Evolutionary conservation across 2,888 invertebrate species (phyloP).

Genomic region (Ptilodon capucinus): DNA sequence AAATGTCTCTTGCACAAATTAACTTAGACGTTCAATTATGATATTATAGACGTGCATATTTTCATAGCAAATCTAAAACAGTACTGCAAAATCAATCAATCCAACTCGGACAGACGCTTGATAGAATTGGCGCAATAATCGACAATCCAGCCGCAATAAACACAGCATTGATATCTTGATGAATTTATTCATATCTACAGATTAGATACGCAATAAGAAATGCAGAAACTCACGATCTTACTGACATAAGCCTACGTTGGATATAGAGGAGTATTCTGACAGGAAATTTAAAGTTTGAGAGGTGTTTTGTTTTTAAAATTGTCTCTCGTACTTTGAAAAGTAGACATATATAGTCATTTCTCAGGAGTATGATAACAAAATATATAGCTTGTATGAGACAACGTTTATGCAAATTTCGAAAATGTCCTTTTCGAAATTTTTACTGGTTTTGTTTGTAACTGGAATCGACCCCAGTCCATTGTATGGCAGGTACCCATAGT

Average conservation of each 20-base stretch:
- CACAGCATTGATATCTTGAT: conserved; percentile 53
- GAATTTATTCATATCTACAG: conserved; percentile 60
- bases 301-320: not conserved
- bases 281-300: not conserved
- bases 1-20: too few relatives aligned
- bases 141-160: conserved; percentile 45
- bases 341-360: conserved; percentile 11
- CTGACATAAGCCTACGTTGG: conserved; percentile 56
- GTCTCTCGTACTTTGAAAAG: too few relatives aligned
- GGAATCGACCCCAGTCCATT: too few relatives aligned
- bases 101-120: conserved; percentile 18
- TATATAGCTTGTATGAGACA: too few relatives aligned
- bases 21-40: too few relatives aligned
- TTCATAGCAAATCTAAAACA: not conserved
- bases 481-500: too few relatives aligned
- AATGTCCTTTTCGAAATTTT: too few relatives aligned
- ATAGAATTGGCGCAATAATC: conserved; percentile 44
- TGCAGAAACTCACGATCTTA: conserved; percentile 57
- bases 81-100: conserved; percentile 35
- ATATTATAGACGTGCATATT: not conserved
- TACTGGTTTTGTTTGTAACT: too few relatives aligned
- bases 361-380: too few relatives aligned
- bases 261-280: conserved; percentile 41
- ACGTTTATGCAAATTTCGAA: too few relatives aligned
- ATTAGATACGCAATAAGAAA: conserved; percentile 59